A percentile compares a stretch with the other conserved stretches of the same genome.
These are phyloP conservation scores for Chrysomela aeneicollis DNA, from an alignment of 2,888 invertebrate genomes.

Conservation along the genomic window DNA sequence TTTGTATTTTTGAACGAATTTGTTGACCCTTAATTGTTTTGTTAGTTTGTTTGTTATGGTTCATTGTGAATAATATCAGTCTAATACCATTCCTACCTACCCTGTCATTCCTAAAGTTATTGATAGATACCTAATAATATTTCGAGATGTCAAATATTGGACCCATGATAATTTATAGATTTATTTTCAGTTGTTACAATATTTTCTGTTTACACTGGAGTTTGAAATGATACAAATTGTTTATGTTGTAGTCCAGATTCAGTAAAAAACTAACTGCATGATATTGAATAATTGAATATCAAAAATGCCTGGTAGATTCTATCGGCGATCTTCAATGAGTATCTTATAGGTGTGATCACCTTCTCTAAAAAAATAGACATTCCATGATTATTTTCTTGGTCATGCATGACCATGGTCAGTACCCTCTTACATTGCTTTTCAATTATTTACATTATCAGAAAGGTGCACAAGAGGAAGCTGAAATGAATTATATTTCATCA, in stretches of 20 bases:
- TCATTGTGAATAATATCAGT: background rate
- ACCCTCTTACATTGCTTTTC: background rate
- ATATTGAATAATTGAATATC: background rate
- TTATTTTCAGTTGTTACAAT: no score
- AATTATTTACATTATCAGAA: background rate
- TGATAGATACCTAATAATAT: background rate
- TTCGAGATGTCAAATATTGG: no score
- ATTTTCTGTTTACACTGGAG: no score
- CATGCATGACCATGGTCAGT: conserved; percentile 5
- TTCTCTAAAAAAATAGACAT: background rate
- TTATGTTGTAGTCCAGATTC: no score
- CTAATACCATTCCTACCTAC: background rate
- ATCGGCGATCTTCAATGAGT: background rate
- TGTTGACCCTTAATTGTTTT: conserved; percentile 1
- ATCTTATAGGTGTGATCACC: background rate
- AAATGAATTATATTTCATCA: background rate
- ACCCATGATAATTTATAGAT: no score
- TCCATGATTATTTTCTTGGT: conserved; percentile 1
- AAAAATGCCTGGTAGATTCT: background rate
- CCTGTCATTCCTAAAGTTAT: background rate
- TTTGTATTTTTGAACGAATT: conserved; percentile 26
- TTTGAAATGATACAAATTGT: no score
- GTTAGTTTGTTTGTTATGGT: conserved; percentile 8
- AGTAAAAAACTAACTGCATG: no score
- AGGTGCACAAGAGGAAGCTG: background rate